A percentile compares a stretch with the other conserved stretches of the same genome.
Conservation (phyloP, 2,888 invertebrate species). For the Cantharis rufa region DNA sequence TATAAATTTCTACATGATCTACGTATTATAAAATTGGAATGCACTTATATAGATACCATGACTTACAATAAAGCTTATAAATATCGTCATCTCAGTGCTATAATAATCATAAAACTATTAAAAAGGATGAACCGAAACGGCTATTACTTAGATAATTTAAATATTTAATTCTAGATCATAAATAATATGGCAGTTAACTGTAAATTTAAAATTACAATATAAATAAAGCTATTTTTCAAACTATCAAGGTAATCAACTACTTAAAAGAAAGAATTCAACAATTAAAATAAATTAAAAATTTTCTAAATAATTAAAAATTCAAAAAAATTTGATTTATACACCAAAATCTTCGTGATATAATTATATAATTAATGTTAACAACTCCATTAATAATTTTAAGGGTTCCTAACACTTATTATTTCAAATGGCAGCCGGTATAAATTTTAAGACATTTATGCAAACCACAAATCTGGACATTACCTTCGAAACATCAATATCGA, state of each 20-base stretch:
- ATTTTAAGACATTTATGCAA: background rate
- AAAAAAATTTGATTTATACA: background rate
- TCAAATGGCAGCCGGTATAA: background rate
- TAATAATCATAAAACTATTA: background rate
- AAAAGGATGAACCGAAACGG: background rate
- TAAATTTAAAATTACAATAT: background rate
- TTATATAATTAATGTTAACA: background rate
- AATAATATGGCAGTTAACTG: background rate
- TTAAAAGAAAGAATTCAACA: background rate
- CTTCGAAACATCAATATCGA: background rate
- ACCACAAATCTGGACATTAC: background rate
- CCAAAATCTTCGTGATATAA: background rate
- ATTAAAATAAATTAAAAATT: background rate
- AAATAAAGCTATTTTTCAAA: background rate
- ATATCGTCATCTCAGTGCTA: background rate
- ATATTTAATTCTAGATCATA: background rate
- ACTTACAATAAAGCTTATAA: background rate
- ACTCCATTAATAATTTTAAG: background rate
- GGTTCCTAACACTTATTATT: background rate
- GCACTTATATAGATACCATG: background rate
- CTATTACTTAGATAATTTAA: background rate
- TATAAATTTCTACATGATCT: background rate
- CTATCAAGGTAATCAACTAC: background rate
- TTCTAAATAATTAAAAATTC: background rate
- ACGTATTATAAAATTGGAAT: background rate